phyloP scores from a whole-genome alignment of 2,797 vertebrate species.

The Megalops cyprinoides region DNA sequence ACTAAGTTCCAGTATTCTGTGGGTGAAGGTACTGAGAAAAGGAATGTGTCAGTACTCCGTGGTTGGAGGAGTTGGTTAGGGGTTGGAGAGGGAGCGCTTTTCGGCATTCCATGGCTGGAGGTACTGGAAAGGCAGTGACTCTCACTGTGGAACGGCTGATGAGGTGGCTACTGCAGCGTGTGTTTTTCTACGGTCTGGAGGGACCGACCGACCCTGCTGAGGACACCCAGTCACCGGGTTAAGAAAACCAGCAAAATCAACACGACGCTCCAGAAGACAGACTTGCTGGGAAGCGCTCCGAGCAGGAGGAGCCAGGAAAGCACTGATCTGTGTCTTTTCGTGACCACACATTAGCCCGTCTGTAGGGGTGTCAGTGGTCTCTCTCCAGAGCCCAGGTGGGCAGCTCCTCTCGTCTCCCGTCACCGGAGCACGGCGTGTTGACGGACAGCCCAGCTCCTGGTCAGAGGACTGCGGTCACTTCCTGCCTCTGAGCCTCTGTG shows the following conservation, averaged over 20 bases:
- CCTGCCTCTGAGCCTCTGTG: too few species aligned
- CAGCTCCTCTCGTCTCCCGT: background rate
- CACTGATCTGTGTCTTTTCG: too few species aligned
- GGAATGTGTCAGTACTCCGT: too few species aligned
- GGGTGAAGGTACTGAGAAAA: too few species aligned
- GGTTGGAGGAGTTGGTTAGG: too few species aligned
- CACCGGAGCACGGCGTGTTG: background rate
- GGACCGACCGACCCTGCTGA: background rate
- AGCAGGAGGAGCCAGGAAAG: background rate
- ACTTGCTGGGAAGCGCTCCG: too few species aligned
- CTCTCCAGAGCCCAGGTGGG: background rate
- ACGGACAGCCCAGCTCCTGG: background rate
- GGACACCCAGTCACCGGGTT: background rate
- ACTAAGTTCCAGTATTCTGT: too few species aligned
- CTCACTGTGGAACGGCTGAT: background rate
- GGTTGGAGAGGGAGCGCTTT: background rate
- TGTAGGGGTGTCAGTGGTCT: background rate
- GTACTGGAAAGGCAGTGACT: too few species aligned
- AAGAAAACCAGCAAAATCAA: background rate
- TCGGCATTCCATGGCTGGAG: background rate
- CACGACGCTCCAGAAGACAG: background rate
- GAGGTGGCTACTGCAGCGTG: background rate
- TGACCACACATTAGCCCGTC: background rate
- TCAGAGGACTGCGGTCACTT: too few species aligned
- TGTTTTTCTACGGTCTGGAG: background rate